Base-by-base conservation (phyloP, 1,140 invertebrate genomes). In the Heliconius eleuchia region DNA sequence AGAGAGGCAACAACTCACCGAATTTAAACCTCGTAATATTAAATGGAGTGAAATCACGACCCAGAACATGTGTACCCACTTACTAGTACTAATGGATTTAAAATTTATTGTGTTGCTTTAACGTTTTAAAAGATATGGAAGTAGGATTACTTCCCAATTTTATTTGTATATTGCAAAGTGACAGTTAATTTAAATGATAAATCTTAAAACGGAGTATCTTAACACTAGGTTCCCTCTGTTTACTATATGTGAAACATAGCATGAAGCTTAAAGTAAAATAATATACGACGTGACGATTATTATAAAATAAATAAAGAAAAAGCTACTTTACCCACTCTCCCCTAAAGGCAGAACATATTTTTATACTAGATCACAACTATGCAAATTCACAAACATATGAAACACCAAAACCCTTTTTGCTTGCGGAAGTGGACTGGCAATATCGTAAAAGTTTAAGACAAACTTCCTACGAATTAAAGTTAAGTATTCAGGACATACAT, bases 11-110 rank as follows among this genome's bases (percentile, higher is more conserved):
- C 91, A 93, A 91, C 87, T 94, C 91, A 94, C 86, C 89, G 87
- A 92, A 89, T 94, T 89, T 92, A 91, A 92, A 92, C 89, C 89
- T 94, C 91, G 88, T 94, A 92, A 94, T 88, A 89, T 93, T 93
- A 92, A 94, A 94, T 94, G 92, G 89, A 92, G 89, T 91, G 91
- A 85, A 76, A 82, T 82, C 79, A 84, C 84, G 88, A 92, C 81
- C 88, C 85, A 85, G 88, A 92, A 91, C 92, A 93, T 92, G 91
- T 94, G 92, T 94, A 92, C 86, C 88, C 85, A 86, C 88, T 89
- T 87, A 85, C 83, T 88, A 89, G 84, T 83, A 85, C 92, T 93
- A 94, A 94, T 94, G 92, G 92, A 91, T 93, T 93, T 92, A 92
- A 92, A 94, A 94, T 94, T 94, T 94, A 94, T 94, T 91, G 84